Evolutionary conservation across 2,113 vertebrate species (phyloP).

Genomic region (Nycticebus coucang): DNA sequence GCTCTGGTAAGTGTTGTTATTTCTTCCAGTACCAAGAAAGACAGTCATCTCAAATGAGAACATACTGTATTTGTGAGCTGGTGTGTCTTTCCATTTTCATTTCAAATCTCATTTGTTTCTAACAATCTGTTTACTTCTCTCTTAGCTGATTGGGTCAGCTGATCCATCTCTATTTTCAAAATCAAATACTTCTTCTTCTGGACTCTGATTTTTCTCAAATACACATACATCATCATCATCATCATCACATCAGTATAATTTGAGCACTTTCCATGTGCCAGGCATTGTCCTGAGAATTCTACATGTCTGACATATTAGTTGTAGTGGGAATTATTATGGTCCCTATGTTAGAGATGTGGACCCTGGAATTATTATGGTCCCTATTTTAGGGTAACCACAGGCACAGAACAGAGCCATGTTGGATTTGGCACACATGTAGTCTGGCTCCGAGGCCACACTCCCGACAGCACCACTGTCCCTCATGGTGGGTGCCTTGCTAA

Average conservation of each 20-base stretch:
- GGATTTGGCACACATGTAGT: rapidly evolving
- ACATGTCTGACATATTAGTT: background rate
- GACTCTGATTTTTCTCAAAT: background rate
- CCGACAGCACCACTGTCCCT: background rate
- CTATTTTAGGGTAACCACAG: background rate
- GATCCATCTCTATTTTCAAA: background rate
- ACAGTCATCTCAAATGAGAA: background rate
- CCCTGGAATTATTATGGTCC: background rate
- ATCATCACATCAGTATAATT: background rate
- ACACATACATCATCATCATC: background rate
- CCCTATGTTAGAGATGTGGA: background rate
- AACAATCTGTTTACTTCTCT: background rate
- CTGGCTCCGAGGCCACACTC: background rate
- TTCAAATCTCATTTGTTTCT: background rate
- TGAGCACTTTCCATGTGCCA: background rate
- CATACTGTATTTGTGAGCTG: background rate
- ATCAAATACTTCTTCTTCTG: background rate
- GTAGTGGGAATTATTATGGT: background rate
- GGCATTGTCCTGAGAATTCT: background rate
- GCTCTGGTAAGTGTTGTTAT: background rate
- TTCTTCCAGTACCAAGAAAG: slow-evolving; percentile 17
- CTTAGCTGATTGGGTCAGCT: background rate
- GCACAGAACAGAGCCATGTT: background rate
- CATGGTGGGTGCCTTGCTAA: background rate
- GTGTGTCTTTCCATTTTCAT: background rate